Evolutionary conservation across 2,888 invertebrate species (phyloP), one percentile per base, ranked within the genome.

Genomic region (Phragmatobia fuliginosa): DNA sequence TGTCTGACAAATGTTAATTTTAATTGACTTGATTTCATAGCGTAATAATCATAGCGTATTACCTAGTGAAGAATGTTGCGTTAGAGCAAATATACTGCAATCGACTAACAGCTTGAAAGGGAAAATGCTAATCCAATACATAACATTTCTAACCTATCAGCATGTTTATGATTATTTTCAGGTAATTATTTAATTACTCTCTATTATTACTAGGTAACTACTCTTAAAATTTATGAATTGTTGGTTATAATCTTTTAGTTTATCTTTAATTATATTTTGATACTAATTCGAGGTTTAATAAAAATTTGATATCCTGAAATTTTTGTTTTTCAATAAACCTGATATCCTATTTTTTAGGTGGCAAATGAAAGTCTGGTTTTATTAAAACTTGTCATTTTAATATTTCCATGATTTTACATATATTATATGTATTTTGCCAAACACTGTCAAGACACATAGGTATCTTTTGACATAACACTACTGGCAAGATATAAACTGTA

Each of bases 341-440:
- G 16, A 28, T 56, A 62, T 62, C 31, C 28, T 21, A 63, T 49
- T 41, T 52, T 61, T 21, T 32, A 25, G 32, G 16, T 41, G 31
- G 4, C 0, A n/a, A 75, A 70, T 74, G 32, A 68, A 74, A 71
- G 62, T 66, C 65, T 81, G 76, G 80, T 84, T 91, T 88, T 88
- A 88, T 88, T 91, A 88, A 83, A 90, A 87, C 85, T 86, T 89
- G 85, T 88, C 81, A 36, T 52, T 83, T 83, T 82, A 80, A 86
- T 83, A 84, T 80, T 83, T 75, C 78, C 78, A 79, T 83, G 83
- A 83, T 80, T 71, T 49, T 85, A 87, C 82, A 86, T 77, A 63
- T 81, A 84, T 49, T 85, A 87, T 81, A 86, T 77, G 62, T 81
- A 84, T 67, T 64, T 72, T 6, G 61, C 71, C 71, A 71, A 64